Evolutionary conservation across 2,888 invertebrate species (phyloP), one percentile per base, ranked within the genome.

Genomic region (Dinocampus coccinellae): DNA sequence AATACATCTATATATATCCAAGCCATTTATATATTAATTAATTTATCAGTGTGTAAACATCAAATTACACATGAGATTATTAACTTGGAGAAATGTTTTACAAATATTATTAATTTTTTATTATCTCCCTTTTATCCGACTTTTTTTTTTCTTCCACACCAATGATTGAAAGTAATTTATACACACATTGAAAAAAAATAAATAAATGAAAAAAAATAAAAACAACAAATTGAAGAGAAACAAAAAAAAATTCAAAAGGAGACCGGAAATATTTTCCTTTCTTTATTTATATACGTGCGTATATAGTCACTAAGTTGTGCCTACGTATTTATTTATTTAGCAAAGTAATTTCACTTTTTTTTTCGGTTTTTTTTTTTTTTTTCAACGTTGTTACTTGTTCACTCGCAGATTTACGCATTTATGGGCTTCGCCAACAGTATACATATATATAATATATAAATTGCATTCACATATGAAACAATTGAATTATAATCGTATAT

Each of bases 221-320:
- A n/a, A n/a, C n/a, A n/a, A n/a, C n/a, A n/a, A n/a, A n/a, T 22
- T 16, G 36, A n/a, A 53, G 16, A 24, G 24, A 57, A 13, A 36
- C 20, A 52, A 63, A 52, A 33, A 33, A 36, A 34, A 34, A 34
- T 60, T 60, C 20, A 61, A 66, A 55, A 66, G 13, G 3, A 53
- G 36, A 55, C 65, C 66, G 66, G 66, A 66, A 66, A 57, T 36
- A 66, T 66, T 66, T 66, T 36, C 66, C 55, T 66, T 57, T 66
- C 66, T 66, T 66, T 36, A 66, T 57, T 13, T 34, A 39, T 9
- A 16, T 36, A n/a, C 39, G 16, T 55, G 22, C 24, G 52, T 47
- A 36, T 57, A 29, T 29, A 9, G 39, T 57, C 1, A 47, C 16
- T 47, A 3, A 7, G 34, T 29, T 26, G 24, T 22, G 1, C 16